A percentile compares a stretch with the other conserved stretches of the same genome.
These are phyloP conservation scores for Tetragonula carbonaria DNA, from an alignment of 2,888 invertebrate species.

Conservation along the genomic window DNA sequence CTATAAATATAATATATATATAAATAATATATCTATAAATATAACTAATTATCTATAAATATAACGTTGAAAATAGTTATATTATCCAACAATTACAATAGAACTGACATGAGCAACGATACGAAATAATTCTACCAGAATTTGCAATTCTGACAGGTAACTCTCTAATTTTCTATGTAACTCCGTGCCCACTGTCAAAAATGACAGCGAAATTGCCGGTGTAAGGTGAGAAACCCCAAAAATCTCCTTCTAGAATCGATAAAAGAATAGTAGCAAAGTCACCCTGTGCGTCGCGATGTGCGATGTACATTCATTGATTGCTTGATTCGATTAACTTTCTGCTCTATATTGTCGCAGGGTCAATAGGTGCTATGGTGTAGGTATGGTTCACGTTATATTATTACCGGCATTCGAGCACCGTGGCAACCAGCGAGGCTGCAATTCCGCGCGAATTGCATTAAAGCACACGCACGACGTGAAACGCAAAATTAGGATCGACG, in stretches of 20 bases:
- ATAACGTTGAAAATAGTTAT: no score
- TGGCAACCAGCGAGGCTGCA: slow-evolving; percentile 48
- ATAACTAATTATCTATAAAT: no score
- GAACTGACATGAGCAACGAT: no score
- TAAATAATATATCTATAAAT: no score
- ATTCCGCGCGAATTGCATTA: slow-evolving; percentile 58
- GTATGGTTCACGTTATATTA: slow-evolving; percentile 59
- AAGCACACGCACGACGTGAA: slow-evolving; percentile 36
- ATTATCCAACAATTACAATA: no score
- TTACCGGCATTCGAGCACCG: slow-evolving; percentile 57
- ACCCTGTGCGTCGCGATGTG: slow-evolving; percentile 20
- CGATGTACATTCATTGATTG: slow-evolving; percentile 65
- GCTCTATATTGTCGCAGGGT: slow-evolving; percentile 68
- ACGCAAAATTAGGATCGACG: slow-evolving; percentile 57
- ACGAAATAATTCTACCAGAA: no score
- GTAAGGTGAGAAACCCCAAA: background rate
- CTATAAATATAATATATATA: no score
- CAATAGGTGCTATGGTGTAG: slow-evolving; percentile 61
- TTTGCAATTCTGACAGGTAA: background rate
- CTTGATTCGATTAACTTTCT: slow-evolving; percentile 72
- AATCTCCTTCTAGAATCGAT: slow-evolving; percentile 9
- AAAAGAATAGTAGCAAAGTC: slow-evolving; percentile 4
- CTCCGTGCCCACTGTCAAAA: background rate
- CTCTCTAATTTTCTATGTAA: background rate
- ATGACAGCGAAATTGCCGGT: background rate